A percentile compares a stretch with the other conserved stretches of the same genome.
Evolutionary conservation across 2,113 vertebrate species (phyloP).

Genomic region (Oncorhynchus tshawytscha): DNA sequence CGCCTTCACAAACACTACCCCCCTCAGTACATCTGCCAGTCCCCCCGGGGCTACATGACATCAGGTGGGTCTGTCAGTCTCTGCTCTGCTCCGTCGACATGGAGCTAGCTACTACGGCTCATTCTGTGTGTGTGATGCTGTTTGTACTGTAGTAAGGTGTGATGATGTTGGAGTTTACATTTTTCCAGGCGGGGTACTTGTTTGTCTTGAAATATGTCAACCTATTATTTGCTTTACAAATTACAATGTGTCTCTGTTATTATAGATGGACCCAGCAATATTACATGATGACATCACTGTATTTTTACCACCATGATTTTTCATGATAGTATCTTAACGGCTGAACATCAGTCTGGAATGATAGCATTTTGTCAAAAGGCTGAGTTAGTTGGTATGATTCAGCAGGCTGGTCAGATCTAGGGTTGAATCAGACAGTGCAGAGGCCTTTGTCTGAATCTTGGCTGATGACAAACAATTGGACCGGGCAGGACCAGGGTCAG

Average conservation of each 20-base stretch:
- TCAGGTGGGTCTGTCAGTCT: slow-evolving; percentile 77
- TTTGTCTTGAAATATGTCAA: background rate
- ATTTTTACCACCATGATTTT: background rate
- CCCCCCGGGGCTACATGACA: slow-evolving; percentile 84
- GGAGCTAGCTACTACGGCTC: background rate
- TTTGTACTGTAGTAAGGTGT: background rate
- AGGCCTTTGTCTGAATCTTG: background rate
- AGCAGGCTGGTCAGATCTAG: background rate
- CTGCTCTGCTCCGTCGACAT: background rate
- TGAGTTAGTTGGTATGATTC: background rate
- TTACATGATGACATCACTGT: background rate
- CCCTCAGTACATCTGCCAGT: slow-evolving; percentile 81
- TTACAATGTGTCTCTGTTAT: background rate
- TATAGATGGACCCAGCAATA: background rate
- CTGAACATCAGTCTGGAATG: background rate
- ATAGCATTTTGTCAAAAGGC: background rate
- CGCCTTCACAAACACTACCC: slow-evolving; percentile 86
- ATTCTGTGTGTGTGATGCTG: background rate
- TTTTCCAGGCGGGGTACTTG: background rate
- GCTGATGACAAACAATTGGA: background rate
- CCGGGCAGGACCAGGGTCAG: background rate
- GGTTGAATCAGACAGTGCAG: background rate
- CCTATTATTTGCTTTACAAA: background rate
- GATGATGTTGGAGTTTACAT: background rate
- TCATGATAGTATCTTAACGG: background rate